Base-by-base conservation (phyloP, 2,888 invertebrate species). In the Sicus ferrugineus region DNA sequence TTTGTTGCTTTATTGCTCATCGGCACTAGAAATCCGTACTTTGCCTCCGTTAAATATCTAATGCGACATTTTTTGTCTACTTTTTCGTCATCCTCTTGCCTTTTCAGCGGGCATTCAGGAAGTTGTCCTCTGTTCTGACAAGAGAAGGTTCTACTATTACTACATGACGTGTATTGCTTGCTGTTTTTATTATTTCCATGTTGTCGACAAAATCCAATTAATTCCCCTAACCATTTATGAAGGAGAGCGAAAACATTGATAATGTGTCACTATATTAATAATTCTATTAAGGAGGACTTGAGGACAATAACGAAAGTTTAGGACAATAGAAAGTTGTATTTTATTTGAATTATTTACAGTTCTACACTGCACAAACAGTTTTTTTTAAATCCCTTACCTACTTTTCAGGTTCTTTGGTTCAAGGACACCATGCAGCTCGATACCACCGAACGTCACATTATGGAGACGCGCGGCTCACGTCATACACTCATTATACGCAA, bases 371-470 rank as follows among this genome's bases (percentile, higher is more conserved):
- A n/a, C n/a, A n/a, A n/a, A n/a, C n/a, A n/a, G n/a, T n/a, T n/a
- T n/a, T n/a, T n/a, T n/a, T n/a, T n/a, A n/a, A n/a, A n/a, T n/a
- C n/a, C n/a, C n/a, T n/a, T n/a, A n/a, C n/a, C n/a, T n/a, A n/a
- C n/a, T 74, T 69, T 64, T 73, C 85, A 90, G 90, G 90, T 90
- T 74, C 86, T 89, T 77, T 90, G 90, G 90, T 90, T 89, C 84
- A 87, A 89, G 77, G 89, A 90, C 81, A 90, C 90, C 74, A 89
- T 90, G 88, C 88, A 89, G 81, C 84, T 90, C 83, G 90, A 90
- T 83, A 89, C 90, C 72, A 90, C 90, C 30, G 90, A 90, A 82
- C 86, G 89, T 70, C 87, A 90, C 77, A 89, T 90, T 81, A 90
- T 89, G 88, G 90, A 90, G 81, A 88, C 89, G 71, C 87, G 89